phyloP scores from a whole-genome alignment of 2,888 invertebrate species.

The Pelosia muscerda region DNA sequence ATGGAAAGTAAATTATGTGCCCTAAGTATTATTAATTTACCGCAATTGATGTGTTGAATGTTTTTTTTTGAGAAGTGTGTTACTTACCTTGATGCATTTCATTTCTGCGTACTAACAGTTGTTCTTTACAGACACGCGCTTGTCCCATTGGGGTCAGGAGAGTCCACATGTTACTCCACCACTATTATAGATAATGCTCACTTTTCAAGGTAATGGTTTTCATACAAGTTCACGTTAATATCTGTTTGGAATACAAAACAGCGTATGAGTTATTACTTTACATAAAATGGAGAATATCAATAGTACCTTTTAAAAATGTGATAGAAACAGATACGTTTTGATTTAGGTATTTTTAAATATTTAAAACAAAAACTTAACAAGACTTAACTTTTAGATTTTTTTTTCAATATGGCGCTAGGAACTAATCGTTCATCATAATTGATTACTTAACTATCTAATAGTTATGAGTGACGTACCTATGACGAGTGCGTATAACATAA shows the following conservation, averaged over 20 bases:
- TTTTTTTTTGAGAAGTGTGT: background rate
- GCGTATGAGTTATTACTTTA: too few relatives aligned
- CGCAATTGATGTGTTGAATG: constrained; percentile 19
- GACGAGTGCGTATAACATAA: background rate
- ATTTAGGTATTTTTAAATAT: too few relatives aligned
- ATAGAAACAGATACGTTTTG: too few relatives aligned
- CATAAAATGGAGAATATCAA: too few relatives aligned
- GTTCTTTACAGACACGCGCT: background rate
- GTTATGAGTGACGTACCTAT: background rate
- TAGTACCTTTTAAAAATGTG: too few relatives aligned
- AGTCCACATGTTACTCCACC: background rate
- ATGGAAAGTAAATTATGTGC: constrained; percentile 29
- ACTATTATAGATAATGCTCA: too few relatives aligned
- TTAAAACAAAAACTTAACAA: too few relatives aligned
- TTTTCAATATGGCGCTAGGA: too few relatives aligned
- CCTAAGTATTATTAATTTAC: constrained; percentile 30
- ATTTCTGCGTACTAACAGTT: background rate
- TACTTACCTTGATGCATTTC: background rate
- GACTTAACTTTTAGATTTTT: too few relatives aligned
- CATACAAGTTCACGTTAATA: background rate
- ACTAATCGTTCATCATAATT: too few relatives aligned
- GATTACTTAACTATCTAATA: background rate
- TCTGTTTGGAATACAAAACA: too few relatives aligned
- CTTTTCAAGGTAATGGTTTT: background rate
- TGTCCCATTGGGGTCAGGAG: background rate